These are phyloP conservation scores for Caranx melampygus DNA, from an alignment of 2,113 vertebrate genomes.

Conservation along the genomic window DNA sequence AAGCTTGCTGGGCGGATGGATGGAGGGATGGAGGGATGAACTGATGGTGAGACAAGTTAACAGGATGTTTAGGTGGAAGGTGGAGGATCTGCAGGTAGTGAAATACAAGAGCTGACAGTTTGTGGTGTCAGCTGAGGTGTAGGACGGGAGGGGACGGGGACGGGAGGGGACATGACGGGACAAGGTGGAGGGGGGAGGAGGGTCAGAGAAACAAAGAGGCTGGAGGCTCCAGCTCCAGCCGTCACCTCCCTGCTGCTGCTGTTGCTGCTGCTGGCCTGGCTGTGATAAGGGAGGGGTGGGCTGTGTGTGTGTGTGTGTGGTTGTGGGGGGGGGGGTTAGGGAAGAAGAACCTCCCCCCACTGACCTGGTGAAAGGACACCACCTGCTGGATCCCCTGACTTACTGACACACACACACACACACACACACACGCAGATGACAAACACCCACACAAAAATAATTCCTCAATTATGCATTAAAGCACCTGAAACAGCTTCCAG, in stretches of 20 bases:
- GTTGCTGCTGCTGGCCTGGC: constrained; percentile 10
- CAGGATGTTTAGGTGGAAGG: constrained; percentile 42
- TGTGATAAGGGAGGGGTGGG: background rate
- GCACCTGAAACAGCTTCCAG: constrained; percentile 42
- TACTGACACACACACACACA: constrained; percentile 71
- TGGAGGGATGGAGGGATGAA: constrained; percentile 24
- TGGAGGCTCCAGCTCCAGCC: constrained; percentile 20
- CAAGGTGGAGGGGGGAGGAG: background rate
- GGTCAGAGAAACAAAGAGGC: constrained; percentile 17
- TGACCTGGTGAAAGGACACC: constrained; percentile 91
- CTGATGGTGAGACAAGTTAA: constrained; percentile 40
- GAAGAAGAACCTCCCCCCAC: constrained; percentile 76
- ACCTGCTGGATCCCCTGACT: constrained; percentile 89
- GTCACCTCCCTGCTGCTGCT: constrained; percentile 42
- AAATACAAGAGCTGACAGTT: constrained; percentile 37
- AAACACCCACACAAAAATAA: background rate
- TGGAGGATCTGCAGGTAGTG: constrained; percentile 18
- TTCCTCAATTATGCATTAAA: constrained; percentile 3
- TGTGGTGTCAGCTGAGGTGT: constrained; percentile 20
- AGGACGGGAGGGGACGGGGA: background rate
- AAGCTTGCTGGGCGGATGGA: constrained; percentile 37
- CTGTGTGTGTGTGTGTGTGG: background rate
- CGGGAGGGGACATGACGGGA: no score
- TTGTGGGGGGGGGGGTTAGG: background rate
- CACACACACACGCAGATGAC: constrained; percentile 26